Evolutionary conservation across 1,140 invertebrate species (phyloP), one percentile per base, ranked within the genome.

Genomic region (Doryteuthis pealeii): DNA sequence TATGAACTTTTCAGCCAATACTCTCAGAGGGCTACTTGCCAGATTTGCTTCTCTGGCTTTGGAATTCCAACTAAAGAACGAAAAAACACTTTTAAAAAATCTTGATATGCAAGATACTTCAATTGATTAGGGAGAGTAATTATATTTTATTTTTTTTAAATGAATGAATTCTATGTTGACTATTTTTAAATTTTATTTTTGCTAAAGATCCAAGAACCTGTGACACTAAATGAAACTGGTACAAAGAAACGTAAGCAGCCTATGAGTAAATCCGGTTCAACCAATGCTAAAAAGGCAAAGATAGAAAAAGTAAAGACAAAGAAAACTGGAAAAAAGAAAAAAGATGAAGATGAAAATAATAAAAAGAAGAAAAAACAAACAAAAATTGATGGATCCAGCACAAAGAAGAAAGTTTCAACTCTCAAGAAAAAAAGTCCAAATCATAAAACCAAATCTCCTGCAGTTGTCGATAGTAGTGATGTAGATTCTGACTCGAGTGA

Each of bases 211-310:
- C 35, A 40, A 40, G 35, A 40, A 40, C 35, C 35, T 10, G 10
- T 40, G 35, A 5, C 67, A 4, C 66, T 68, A 71, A 62, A 40
- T 40, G 70, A 66, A 32, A 62, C 30, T 67, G 18, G 15, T 5
- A 71, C 31, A 65, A 58, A 69, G 31, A 28, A 45, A 30, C 65
- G 35, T 45, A 77, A 77, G 54, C 40, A 32, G 71, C 67, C 26
- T 76, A 76, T 43, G 78, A 79, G 32, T 73, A 75, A 43, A 79
- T 78, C 40, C 74, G 43, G 15, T 77, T 77, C 18, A 15, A 69
- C 79, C 32, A 74, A 70, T 15, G 73, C 75, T 6, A 81, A 81
- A 66, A 81, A 78, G 62, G 49, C 76, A 31, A 83, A 83, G 77
- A 75, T 77, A 26, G 69, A 77, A 30, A 81, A 80, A 58, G 30